Base-by-base conservation (phyloP, 2,888 invertebrate species). In the Antheraea yamamai region DNA sequence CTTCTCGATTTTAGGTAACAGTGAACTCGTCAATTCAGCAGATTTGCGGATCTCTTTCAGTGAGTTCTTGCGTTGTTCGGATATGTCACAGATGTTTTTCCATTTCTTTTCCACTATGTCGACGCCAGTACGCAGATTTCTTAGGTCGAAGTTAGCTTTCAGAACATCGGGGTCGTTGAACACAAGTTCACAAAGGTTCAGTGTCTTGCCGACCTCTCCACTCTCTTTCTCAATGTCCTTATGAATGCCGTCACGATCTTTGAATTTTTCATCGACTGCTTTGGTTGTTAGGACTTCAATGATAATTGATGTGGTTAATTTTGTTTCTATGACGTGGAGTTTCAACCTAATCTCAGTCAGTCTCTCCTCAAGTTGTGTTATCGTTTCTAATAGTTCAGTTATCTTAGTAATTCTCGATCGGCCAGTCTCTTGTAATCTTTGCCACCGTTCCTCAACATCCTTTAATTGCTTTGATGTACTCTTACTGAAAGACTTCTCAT, bases 141-240 rank as follows among this genome's bases (percentile, higher is more conserved):
- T 96, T 0, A 96, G 96, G 78, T 97, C 96, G 74, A 97, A 96
- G 81, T 97, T 96, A 0, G 96, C 96, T 83, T 96, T 97, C 89
- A 96, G 96, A 0, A 96, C 95, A 80, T 97, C 97, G 3, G 96
- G 96, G 82, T 98, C 97, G 82, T 96, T 97, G 72, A 98, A 91
- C 2, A 98, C 91, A 72, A 97, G 95, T 83, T 98, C 97, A 83
- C 97, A 97, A 23, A 97, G 95, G 85, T 97, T 98, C 3, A 98
- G 90, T 0, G 97, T 96, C 85, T 98, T 97, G 1, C 97, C 97
- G 7, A 98, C 96, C 82, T 97, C 97, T 73, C 96, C 96, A 85
- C 97, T 97, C 84, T 98, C 97, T 26, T 96, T 95, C 87, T 98
- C 97, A 68, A 98, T 97, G 10, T 95, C 96, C 77, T 96, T 96